These are phyloP conservation scores for Bolinopsis microptera DNA, from an alignment of 37 sponge, comb jelly and placozoan genomes.

Conservation along the genomic window DNA sequence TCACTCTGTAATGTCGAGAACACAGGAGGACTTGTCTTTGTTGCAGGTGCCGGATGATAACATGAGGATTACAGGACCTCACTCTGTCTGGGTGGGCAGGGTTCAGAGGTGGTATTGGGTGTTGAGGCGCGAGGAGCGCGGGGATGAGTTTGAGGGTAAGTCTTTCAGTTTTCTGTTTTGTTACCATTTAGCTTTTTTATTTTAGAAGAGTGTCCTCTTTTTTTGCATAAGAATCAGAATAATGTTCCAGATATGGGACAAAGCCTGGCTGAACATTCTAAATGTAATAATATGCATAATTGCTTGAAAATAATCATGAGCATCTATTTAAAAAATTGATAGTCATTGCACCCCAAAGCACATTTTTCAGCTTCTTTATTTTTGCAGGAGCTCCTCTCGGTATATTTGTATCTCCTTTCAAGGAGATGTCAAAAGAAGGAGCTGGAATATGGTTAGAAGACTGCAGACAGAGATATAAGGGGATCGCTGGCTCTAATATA, in stretches of 20 bases:
- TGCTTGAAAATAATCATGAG: too few relatives aligned
- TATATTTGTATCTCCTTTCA: slow-evolving; percentile 34
- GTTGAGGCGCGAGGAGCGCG: slow-evolving; percentile 53
- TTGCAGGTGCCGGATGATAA: slow-evolving; percentile 43
- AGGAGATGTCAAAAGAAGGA: slow-evolving; percentile 60
- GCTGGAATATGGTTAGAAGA: slow-evolving; percentile 40
- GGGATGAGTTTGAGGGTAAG: slow-evolving; percentile 58
- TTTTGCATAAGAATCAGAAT: too few relatives aligned
- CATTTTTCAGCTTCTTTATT: too few relatives aligned
- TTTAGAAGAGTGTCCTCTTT: too few relatives aligned
- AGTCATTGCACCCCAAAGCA: too few relatives aligned
- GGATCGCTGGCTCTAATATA: slow-evolving; percentile 13
- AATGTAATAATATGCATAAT: too few relatives aligned
- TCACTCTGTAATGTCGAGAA: slow-evolving; percentile 3
- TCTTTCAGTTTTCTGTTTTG: background rate
- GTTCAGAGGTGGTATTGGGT: slow-evolving; percentile 66
- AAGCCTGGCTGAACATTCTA: too few relatives aligned
- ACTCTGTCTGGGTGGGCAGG: slow-evolving; percentile 61
- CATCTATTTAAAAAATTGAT: too few relatives aligned
- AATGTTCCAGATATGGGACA: too few relatives aligned
- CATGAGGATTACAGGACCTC: slow-evolving; percentile 47
- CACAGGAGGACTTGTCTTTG: slow-evolving; percentile 30
- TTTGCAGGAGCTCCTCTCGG: slow-evolving; percentile 63
- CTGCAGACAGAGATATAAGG: background rate
- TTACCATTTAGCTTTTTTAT: too few relatives aligned